Evolutionary conservation across 2,888 invertebrate genomes (phyloP).

Genomic region (Clanis bilineata): DNA sequence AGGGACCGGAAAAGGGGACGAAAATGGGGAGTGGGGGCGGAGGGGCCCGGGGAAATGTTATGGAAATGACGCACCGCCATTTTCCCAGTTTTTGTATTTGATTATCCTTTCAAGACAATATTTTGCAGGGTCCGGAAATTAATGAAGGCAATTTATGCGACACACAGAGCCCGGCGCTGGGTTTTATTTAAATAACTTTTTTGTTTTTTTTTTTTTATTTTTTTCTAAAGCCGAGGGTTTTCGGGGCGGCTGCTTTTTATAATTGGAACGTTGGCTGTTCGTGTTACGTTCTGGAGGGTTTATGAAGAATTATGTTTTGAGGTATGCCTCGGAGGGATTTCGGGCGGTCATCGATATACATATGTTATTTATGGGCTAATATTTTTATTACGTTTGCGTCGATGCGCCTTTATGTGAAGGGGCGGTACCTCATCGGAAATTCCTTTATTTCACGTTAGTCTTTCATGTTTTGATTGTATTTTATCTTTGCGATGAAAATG

Average conservation of each 20-base stretch:
- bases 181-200: constrained; percentile 80
- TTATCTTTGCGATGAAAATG: not conserved
- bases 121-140: constrained; percentile 80
- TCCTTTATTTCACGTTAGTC: not conserved
- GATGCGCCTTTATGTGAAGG: not conserved
- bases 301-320: constrained; percentile 71
- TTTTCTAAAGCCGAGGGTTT: constrained; percentile 59
- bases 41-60: constrained; percentile 61
- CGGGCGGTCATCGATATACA: constrained; percentile 24
- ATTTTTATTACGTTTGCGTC: constrained; percentile 22
- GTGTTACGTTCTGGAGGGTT: constrained; percentile 54
- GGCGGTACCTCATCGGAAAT: not conserved
- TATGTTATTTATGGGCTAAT: constrained; percentile 15
- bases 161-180: constrained; percentile 69
- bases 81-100: constrained; percentile 81
- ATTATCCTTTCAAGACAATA: constrained; percentile 83
- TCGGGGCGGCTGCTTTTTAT: constrained; percentile 70
- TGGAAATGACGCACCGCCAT: constrained; percentile 82
- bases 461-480: not conserved
- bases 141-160: constrained; percentile 82
- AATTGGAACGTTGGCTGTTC: constrained; percentile 66
- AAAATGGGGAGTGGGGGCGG: constrained; percentile 54
- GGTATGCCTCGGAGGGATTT: constrained; percentile 41
- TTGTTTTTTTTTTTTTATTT: constrained; percentile 52
- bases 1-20: constrained; percentile 71